Evolutionary conservation across 2,113 vertebrate species (phyloP).

Genomic region (Dipodomys spectabilis): DNA sequence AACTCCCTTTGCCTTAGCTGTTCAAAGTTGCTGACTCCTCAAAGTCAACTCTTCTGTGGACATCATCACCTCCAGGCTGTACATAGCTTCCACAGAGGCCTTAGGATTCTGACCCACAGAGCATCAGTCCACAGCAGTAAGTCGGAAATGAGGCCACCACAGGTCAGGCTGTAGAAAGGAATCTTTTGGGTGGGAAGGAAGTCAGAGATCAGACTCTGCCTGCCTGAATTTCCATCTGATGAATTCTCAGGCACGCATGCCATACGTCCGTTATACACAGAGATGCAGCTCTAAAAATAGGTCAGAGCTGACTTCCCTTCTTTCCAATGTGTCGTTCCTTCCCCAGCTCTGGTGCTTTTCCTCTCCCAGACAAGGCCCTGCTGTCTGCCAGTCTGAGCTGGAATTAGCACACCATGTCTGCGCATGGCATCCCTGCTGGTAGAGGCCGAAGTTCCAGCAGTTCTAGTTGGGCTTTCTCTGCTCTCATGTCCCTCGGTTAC

Average conservation of each 20-base stretch:
- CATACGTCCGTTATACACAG: slow-evolving; percentile 1
- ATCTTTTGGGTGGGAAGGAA: not conserved
- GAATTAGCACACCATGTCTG: slow-evolving; percentile 58
- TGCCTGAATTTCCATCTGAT: slow-evolving; percentile 40
- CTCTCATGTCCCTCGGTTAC: slow-evolving; percentile 1
- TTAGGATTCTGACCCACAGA: not conserved
- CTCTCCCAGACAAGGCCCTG: slow-evolving; percentile 62
- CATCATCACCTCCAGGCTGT: not conserved
- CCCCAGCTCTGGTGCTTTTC: slow-evolving; percentile 38
- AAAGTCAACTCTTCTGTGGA: not conserved
- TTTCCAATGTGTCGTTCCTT: slow-evolving; percentile 34
- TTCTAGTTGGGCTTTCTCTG: not conserved
- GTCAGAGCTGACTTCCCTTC: slow-evolving; percentile 61
- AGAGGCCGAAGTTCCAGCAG: not conserved
- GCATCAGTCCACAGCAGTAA: not conserved
- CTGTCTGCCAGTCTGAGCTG: slow-evolving; percentile 56
- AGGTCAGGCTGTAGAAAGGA: not conserved
- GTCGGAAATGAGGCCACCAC: not conserved
- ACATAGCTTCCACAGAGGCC: not conserved
- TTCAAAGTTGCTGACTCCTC: slow-evolving; percentile 25
- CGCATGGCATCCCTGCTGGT: not conserved
- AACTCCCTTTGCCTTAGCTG: slow-evolving; percentile 24
- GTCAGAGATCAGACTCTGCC: not conserved
- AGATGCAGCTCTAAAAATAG: slow-evolving; percentile 75
- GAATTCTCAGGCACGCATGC: slow-evolving; percentile 40